Base-by-base conservation (phyloP, 2,888 invertebrate species). In the Epistrophe eligans region DNA sequence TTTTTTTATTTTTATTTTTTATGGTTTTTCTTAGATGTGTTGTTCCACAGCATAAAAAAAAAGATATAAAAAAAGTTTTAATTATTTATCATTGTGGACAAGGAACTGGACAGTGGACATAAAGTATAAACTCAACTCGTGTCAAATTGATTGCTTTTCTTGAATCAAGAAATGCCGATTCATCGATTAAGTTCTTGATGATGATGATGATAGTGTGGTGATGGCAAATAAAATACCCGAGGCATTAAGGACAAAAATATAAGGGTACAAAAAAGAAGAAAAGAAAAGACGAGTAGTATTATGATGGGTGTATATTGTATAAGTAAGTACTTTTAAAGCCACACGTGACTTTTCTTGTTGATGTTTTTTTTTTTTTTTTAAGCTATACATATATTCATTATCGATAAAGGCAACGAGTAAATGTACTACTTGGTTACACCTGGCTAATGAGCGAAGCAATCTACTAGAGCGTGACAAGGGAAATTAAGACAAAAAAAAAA, bases 111-210 rank as follows among this genome's bases (percentile, higher is more conserved):
- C 5, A 13, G 35, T 13, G 10, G 11, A 70, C 28, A 52, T 19
- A 13, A 76, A 66, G 15, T n/a, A 11, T 43, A 15, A 48, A 70
- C 45, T 19, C 32, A 73, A 73, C 67, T 79, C 60, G 79, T 79
- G 66, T 67, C 72, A 77, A 52, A 77, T 67, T 74, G 66, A 74
- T 80, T 50, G 50, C 48, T 67, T 70, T 52, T 4, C 50, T 35
- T 35, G 8, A 17, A 40, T 17, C n/a, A 67, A 45, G 17, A 52
- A 72, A 62, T 60, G 79, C 79, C 73, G 83, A 73, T 73, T 79
- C 83, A 83, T 73, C 83, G 79, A 83, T 83, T 79, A 83, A 43
- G 67, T 79, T 79, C 52, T 66, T 79, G 66, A 76, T 76, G 67
- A 70, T 81, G 76, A 72, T 83, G 64, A 64, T 45, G 24, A 45